These are phyloP conservation scores for Caenorhabditis wallacei DNA, from an alignment of 2,888 invertebrate genomes.

Conservation along the genomic window DNA sequence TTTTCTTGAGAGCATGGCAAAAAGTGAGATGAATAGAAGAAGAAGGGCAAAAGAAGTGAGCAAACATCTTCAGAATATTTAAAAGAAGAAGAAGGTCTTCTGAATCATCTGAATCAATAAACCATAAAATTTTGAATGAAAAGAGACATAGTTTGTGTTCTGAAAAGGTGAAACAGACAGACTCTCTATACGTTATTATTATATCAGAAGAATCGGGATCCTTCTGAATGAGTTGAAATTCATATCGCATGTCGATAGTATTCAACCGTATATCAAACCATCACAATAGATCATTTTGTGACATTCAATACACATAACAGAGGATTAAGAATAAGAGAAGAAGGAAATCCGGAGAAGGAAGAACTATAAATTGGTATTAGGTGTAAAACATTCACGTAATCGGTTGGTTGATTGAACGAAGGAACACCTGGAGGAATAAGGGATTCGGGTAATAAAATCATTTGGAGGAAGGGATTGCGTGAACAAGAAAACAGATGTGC, in stretches of 20 bases:
- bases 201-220: not conserved
- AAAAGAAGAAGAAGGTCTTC: not conserved
- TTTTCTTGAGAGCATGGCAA: not conserved
- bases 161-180: no score
- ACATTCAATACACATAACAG: not conserved
- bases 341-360: not conserved
- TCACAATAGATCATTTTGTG: constrained; percentile 2
- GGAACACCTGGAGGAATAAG: constrained; percentile 30
- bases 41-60: not conserved
- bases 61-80: constrained; percentile 21
- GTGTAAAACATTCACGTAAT: constrained; percentile 50
- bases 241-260: no score
- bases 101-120: constrained; percentile 54
- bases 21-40: not conserved
- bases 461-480: constrained; percentile 1
- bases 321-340: constrained; percentile 1
- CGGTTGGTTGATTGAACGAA: not conserved
- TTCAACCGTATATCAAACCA: not conserved
- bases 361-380: constrained; percentile 42
- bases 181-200: not conserved
- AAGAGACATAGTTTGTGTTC: not conserved
- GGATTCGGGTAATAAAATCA: constrained; percentile 26
- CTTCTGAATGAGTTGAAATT: no score
- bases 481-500: constrained; percentile 42
- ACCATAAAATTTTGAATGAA: constrained; percentile 37